Conservation (phyloP, 1,140 invertebrate species). For the Hypothenemus hampei region DNA sequence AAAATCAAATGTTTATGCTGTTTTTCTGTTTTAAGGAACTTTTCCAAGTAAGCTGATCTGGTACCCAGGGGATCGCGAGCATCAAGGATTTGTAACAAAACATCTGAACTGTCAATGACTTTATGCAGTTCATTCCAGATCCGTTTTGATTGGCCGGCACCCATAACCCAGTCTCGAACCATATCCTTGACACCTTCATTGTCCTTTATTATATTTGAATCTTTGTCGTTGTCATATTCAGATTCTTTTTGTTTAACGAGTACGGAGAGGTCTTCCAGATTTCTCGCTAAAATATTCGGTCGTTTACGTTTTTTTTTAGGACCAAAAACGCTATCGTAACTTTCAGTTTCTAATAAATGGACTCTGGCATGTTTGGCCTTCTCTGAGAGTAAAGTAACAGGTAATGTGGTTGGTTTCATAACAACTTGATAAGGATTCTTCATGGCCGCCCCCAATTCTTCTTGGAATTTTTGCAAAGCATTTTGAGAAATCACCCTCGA, state of each 20-base stretch:
- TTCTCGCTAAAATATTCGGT: constrained; percentile 74
- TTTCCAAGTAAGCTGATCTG: constrained; percentile 88
- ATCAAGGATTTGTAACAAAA: constrained; percentile 90
- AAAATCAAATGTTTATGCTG: constrained; percentile 93
- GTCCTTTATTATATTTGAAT: constrained; percentile 76
- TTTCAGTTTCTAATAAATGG: constrained; percentile 93
- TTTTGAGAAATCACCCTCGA: constrained; percentile 87
- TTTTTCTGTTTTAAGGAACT: constrained; percentile 84
- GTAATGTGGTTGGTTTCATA: constrained; percentile 93
- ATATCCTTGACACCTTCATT: constrained; percentile 73
- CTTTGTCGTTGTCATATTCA: constrained; percentile 74
- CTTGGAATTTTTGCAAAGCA: constrained; percentile 95
- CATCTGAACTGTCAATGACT: constrained; percentile 98
- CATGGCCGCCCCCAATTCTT: constrained; percentile 87
- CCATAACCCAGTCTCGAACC: constrained; percentile 81
- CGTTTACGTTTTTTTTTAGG: constrained; percentile 88
- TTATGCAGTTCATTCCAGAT: constrained; percentile 99
- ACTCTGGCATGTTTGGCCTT: constrained; percentile 84
- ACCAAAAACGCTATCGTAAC: constrained; percentile 92
- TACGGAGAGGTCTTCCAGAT: constrained; percentile 67
- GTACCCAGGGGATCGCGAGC: constrained; percentile 95
- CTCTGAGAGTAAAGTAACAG: constrained; percentile 92
- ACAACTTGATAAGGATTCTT: constrained; percentile 97
- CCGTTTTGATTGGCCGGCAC: constrained; percentile 90
- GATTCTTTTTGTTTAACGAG: constrained; percentile 64